Conservation (phyloP, 37 sponge, comb jelly and placozoan genomes). For the Haliclona indistincta region DNA sequence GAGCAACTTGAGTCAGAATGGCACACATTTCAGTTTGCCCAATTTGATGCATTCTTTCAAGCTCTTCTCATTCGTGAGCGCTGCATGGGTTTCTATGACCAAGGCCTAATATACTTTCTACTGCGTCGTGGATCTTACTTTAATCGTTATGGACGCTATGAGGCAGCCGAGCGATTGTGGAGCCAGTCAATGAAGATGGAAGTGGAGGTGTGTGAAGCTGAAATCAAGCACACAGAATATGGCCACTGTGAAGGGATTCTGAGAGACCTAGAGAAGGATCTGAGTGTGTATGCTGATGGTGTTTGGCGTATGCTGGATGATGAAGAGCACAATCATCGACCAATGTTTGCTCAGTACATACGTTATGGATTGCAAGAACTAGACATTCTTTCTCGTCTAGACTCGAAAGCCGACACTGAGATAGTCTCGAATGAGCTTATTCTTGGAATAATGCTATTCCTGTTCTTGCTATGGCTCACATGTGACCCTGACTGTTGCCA, state of each 20-base stretch:
- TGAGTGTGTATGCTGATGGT: constrained; percentile 63
- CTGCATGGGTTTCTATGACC: constrained; percentile 73
- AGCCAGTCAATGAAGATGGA: constrained; percentile 69
- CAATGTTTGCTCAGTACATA: constrained; percentile 51
- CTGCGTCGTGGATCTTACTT: constrained; percentile 53
- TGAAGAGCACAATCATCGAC: constrained; percentile 8
- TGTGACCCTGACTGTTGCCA: constrained; percentile 14
- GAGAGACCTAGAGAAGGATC: constrained; percentile 75
- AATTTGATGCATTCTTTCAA: constrained; percentile 66
- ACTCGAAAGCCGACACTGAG: constrained; percentile 41
- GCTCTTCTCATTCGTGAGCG: constrained; percentile 80
- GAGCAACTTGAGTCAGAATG: constrained; percentile 21
- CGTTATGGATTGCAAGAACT: constrained; percentile 65
- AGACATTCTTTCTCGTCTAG: constrained; percentile 53
- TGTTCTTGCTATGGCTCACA: constrained; percentile 61
- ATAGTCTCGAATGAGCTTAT: constrained; percentile 25
- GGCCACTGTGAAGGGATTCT: constrained; percentile 70
- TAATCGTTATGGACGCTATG: constrained; percentile 21
- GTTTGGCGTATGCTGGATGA: constrained; percentile 63
- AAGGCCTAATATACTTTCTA: constrained; percentile 73
- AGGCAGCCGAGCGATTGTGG: constrained; percentile 59
- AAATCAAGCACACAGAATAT: constrained; percentile 45
- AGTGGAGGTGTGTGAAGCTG: constrained; percentile 50
- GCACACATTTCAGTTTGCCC: constrained; percentile 17
- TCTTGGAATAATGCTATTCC: constrained; percentile 48